Evolutionary conservation across 2,113 vertebrate genomes (phyloP).

Genomic region (Zosterops pallidus): DNA sequence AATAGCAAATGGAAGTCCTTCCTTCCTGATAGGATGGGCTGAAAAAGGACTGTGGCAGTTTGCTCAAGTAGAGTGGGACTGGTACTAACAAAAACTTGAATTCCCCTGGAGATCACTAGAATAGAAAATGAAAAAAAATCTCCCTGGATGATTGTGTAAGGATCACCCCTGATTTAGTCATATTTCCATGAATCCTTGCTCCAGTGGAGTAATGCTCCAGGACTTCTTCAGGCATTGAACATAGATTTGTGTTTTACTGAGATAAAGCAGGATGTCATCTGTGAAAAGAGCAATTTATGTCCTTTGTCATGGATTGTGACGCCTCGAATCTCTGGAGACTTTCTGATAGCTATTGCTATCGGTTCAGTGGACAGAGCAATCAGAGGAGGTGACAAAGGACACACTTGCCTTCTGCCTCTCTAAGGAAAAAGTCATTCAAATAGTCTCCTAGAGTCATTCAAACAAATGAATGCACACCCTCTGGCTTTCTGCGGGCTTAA

Average conservation of each 20-base stretch:
- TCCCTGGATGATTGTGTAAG: not conserved
- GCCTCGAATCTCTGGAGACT: constrained; percentile 42
- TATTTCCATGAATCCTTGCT: constrained; percentile 18
- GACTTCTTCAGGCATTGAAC: constrained; percentile 35
- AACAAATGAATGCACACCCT: constrained; percentile 69
- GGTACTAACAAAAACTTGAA: not conserved
- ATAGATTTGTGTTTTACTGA: constrained; percentile 56
- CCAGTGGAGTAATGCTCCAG: not conserved
- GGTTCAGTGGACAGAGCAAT: constrained; percentile 60
- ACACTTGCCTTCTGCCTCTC: constrained; percentile 60
- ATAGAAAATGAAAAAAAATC: not conserved
- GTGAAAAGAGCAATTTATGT: constrained; percentile 65
- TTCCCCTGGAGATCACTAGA: not conserved
- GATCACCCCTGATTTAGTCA: constrained; percentile 5
- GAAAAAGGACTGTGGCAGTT: not conserved
- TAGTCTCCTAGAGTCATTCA: constrained; percentile 54
- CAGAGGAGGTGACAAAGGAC: constrained; percentile 67
- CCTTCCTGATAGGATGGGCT: not conserved
- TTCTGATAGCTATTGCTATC: constrained; percentile 54
- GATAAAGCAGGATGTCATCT: constrained; percentile 63
- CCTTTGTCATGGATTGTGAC: constrained; percentile 56
- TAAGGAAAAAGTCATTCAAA: constrained; percentile 59
- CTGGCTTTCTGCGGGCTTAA: constrained; percentile 50
- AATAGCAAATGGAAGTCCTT: not conserved
- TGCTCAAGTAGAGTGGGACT: not conserved